phyloP scores from a whole-genome alignment of 2,888 invertebrate species.

The Lymantria monacha region DNA sequence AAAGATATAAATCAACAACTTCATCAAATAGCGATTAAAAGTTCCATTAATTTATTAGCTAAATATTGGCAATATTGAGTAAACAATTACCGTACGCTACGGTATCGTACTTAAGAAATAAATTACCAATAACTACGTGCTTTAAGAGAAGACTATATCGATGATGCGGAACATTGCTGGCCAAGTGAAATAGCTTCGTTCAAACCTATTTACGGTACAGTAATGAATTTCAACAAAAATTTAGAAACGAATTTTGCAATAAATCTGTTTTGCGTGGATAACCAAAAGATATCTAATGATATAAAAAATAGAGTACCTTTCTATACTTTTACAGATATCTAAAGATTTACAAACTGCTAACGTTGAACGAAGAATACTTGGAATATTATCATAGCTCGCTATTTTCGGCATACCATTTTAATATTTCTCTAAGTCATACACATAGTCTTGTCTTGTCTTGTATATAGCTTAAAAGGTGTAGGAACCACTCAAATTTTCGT shows the following conservation, averaged over 20 bases:
- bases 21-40: no score
- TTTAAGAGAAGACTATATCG: slow-evolving; percentile 4
- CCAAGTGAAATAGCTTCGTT: slow-evolving; percentile 3
- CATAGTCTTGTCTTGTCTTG: no score
- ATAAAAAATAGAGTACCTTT: no score
- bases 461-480: no score
- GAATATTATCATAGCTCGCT: no score
- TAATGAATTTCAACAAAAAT: slow-evolving; percentile 4
- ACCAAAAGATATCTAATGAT: not conserved
- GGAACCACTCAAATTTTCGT: no score
- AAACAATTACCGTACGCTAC: slow-evolving; percentile 13
- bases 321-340: no score
- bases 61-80: slow-evolving; percentile 4
- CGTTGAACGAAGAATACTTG: no score
- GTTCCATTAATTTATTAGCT: not conserved
- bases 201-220: not conserved
- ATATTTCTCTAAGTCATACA: no score
- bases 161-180: slow-evolving; percentile 4
- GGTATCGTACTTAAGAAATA: slow-evolving; percentile 11
- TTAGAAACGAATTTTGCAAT: slow-evolving; percentile 5
- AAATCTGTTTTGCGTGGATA: not conserved
- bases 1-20: no score
- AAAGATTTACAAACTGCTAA: no score
- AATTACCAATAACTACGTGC: slow-evolving; percentile 8
- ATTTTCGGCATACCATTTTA: no score